phyloP scores from a whole-genome alignment of 2,797 vertebrate species.

The Melanotaenia nigrans region DNA sequence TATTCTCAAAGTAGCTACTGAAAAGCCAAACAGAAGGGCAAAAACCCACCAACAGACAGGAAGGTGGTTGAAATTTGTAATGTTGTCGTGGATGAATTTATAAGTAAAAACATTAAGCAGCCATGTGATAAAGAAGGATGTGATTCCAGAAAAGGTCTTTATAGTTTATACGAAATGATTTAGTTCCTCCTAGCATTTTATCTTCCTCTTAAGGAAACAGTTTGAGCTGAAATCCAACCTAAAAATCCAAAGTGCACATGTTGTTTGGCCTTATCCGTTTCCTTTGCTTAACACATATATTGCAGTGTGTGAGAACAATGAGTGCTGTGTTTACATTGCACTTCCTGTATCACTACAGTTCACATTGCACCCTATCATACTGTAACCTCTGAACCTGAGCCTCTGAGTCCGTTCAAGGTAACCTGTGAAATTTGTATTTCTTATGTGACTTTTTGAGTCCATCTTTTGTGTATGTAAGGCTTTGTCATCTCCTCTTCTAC shows the following conservation, averaged over 20 bases:
- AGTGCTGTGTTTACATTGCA: slow-evolving; percentile 15
- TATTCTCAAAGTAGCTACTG: background rate
- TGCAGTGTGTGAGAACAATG: slow-evolving; percentile 11
- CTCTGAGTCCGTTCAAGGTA: background rate
- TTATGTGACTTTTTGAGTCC: background rate
- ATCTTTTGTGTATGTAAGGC: background rate
- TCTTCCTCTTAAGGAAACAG: background rate
- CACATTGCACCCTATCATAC: background rate
- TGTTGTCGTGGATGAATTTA: background rate
- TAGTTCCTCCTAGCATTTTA: background rate
- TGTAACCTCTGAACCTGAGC: background rate
- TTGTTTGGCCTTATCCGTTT: background rate
- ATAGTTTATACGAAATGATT: background rate
- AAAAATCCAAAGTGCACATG: background rate
- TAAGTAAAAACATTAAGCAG: background rate
- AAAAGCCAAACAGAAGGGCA: background rate
- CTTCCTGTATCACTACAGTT: slow-evolving; percentile 1
- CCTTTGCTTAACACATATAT: background rate
- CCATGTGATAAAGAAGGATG: too few species aligned
- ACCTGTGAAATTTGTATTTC: background rate
- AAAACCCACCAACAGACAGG: background rate
- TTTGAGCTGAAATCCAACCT: background rate
- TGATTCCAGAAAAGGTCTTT: too few species aligned
- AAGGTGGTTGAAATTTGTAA: background rate
- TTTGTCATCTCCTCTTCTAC: background rate